Base-by-base conservation (phyloP, 92 coral and sea anemone species). In the Palythoa heliodiscus region DNA sequence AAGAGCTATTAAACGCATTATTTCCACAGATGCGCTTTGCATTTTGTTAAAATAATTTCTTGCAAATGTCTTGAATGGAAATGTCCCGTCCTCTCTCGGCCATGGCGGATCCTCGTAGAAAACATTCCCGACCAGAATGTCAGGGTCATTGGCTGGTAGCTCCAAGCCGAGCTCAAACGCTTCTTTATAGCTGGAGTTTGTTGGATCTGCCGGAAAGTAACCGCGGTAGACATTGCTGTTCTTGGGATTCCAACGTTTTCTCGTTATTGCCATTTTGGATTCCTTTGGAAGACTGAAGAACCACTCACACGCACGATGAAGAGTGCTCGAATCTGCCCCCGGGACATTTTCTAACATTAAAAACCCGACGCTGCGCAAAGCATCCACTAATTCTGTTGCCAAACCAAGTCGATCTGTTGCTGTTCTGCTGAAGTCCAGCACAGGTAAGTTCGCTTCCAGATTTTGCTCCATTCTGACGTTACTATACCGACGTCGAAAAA, bases 81-180 rank as follows among this genome's bases (percentile, higher is more conserved):
- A 88, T 76, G 23, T 77, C 3, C 87, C 87, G 75, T 88, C 85
- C 75, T 88, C 91, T 19, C 39, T 71, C 69, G 91, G 91, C 91
- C 91, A 88, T n/a, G 74, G 88, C 67, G 81, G 81, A n/a, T 71
- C 78, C 77, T 88, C 84, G 76, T 88, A 88, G 80, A 88, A 83
- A 12, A 76, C 85, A 57, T 83, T 83, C 29, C 91, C 91, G 17
- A 71, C 83, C 19, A 88, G 53, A 29, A 74, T n/a, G 52, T 64
- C 47, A 3, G 77, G 73, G 52, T 88, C 88, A 29, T 83, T 81
- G 6, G 73, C 67, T 13, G 61, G 53, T 0, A 88, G 58, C 22
- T 88, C 87, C 19, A 83, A 66, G 47, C 77, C 71, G 20, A 67
- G 47, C 23, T 88, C 87, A 83, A 75, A 88, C 8, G 83, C 88